Base-by-base conservation (phyloP, 2,888 invertebrate species). In the Priocnemis perturbator region DNA sequence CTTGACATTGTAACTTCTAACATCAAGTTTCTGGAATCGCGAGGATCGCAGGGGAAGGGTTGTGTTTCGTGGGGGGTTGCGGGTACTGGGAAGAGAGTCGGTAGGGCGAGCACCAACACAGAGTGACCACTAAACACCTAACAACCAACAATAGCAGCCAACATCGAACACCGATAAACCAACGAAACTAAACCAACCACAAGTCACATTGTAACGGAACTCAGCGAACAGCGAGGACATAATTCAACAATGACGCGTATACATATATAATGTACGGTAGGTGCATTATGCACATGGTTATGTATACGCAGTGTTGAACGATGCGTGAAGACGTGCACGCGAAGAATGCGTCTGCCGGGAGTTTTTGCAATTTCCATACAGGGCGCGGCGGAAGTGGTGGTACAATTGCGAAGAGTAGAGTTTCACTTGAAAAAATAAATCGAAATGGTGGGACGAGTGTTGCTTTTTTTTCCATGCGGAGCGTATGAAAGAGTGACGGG, bases 51-150 rank as follows among this genome's bases (percentile, higher is more conserved):
- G 55, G 71, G 77, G 77, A 74, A 76, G 77, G 76, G 14, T 26
- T 37, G 37, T 37, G 14, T 11, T 37, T 37, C 73, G 69, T 68
- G 65, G 69, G 71, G 67, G 77, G 19, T 78, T 79, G 83, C 79
- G 78, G 79, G 78, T 80, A 81, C 79, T 80, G 78, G 85, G 81
- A 81, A 71, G 71, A 80, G 71, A 78, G 73, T 68, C 70, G 80
- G 74, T 73, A 71, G 76, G 73, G 81, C 77, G 82, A 81, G 82
- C 83, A 87, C 84, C 84, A 87, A 87, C 83, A 87, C 84, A 86
- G 81, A 85, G 81, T 87, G 85, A 87, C 85, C 87, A 88, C 88
- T 88, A 88, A 88, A 88, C 87, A 88, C 87, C 87, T 87, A 86
- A 87, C 84, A 88, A 87, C 85, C 85, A 88, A 87, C 88, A 88